These are phyloP conservation scores for Bombus ignitus DNA, from an alignment of 1,140 invertebrate genomes.

Conservation along the genomic window DNA sequence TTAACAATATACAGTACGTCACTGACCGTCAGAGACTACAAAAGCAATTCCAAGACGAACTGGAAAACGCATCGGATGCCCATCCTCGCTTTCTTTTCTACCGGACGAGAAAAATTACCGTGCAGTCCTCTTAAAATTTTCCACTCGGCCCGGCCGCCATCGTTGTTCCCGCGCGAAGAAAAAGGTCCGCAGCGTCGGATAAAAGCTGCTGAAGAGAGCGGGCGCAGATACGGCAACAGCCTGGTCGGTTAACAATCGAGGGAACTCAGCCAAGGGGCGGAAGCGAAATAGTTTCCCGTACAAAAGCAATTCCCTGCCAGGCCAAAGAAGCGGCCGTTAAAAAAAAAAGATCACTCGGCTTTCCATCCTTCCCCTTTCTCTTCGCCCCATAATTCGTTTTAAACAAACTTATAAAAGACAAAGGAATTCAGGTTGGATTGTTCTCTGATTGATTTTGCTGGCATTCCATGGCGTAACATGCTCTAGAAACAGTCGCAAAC, in stretches of 20 bases:
- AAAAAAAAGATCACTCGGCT: background rate
- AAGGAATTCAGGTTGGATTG: constrained; percentile 13
- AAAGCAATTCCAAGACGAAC: background rate
- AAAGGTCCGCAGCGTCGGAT: constrained; percentile 3
- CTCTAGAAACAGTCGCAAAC: constrained; percentile 14
- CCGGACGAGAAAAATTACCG: background rate
- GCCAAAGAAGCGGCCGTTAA: background rate
- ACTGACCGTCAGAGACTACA: no score
- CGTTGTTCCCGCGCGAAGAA: background rate
- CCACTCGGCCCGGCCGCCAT: background rate
- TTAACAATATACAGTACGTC: no score
- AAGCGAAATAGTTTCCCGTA: constrained; percentile 32
- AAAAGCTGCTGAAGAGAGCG: background rate
- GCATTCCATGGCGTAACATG: background rate
- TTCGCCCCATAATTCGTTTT: constrained; percentile 21
- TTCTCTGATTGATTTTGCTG: constrained; percentile 18
- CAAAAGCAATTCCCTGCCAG: constrained; percentile 22
- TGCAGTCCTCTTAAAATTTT: background rate
- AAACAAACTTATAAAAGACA: constrained; percentile 37
- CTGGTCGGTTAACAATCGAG: constrained; percentile 23
- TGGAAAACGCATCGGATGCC: background rate
- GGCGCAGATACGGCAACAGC: background rate
- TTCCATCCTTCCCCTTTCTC: background rate
- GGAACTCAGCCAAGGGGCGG: background rate
- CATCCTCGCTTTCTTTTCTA: background rate